Conservation (phyloP, 1,140 invertebrate genomes). For the Drosophila novamexicana region DNA sequence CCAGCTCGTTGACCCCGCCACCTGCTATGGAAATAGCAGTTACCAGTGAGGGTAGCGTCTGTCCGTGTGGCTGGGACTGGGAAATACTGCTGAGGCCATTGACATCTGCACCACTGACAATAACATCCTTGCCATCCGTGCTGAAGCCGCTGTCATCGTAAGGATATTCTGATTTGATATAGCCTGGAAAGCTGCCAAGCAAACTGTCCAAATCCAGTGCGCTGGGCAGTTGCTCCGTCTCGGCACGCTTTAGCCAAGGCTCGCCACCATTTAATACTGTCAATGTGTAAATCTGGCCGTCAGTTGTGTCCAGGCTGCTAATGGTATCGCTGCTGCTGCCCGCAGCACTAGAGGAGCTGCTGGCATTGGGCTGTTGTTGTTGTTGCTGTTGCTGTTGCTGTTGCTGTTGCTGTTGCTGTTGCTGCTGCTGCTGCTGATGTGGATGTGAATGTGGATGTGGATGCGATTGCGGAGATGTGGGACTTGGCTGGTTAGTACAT, state of each 20-base stretch:
- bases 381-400: too few relatives aligned
- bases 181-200: slow-evolving; percentile 86
- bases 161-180: slow-evolving; percentile 88
- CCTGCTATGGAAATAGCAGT: slow-evolving; percentile 85
- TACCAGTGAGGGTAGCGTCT: slow-evolving; percentile 81
- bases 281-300: slow-evolving; percentile 88
- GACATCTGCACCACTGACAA: slow-evolving; percentile 44
- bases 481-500: slow-evolving; percentile 57
- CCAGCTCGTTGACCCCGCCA: slow-evolving; percentile 74
- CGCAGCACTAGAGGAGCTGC: slow-evolving; percentile 67
- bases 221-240: slow-evolving; percentile 85
- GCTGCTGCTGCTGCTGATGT: slow-evolving; percentile 75
- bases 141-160: slow-evolving; percentile 90
- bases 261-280: slow-evolving; percentile 88
- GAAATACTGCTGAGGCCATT: slow-evolving; percentile 66
- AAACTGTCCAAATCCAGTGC: slow-evolving; percentile 88
- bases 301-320: slow-evolving; percentile 76
- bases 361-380: slow-evolving; percentile 67
- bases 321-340: slow-evolving; percentile 71
- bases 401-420: slow-evolving; percentile 52
- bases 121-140: slow-evolving; percentile 87
- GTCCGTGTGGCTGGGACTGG: slow-evolving; percentile 52
- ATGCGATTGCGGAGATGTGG: slow-evolving; percentile 62
- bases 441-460: slow-evolving; percentile 50
- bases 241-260: slow-evolving; percentile 85